Evolutionary conservation across 1,140 invertebrate genomes (phyloP), one percentile per base, ranked within the genome.

Genomic region (Eubasilissa regina): DNA sequence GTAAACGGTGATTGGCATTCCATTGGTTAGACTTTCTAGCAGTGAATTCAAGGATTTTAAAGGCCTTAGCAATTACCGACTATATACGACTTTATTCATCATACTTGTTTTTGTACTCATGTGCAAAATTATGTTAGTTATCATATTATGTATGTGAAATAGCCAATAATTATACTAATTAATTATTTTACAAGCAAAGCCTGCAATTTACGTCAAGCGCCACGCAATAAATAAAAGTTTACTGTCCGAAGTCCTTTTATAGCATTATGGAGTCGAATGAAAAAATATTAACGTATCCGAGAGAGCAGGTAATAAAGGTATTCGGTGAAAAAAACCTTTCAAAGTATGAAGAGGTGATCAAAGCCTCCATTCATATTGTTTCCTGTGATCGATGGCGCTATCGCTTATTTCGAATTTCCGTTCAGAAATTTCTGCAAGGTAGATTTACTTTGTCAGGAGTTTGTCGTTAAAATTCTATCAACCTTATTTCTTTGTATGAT

Each of bases 371-470:
- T 56, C 25, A 3, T 43, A 56, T 74, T 74, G 70, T 74, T 74
- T 74, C 51, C 51, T 19, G 53, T 74, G 70, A 74, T 74, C 51
- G 25, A 74, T 74, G 51, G 44, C 9, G 48, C 48, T 45, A 70
- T 70, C 70, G 70, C 25, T 73, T 74, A 74, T 74, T 74, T 74
- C 19, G 70, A 74, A 74, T 74, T 43, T 74, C 53, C 70, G 70
- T 43, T 74, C 53, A 51, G 70, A 43, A 15, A 48, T 48, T 70
- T 25, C 15, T 21, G 19, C 66, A 70, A 17, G 25, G 66, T 48
- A 70, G 17, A 70, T 70, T 70, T 70, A 66, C 45, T 21, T 51
- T 48, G 66, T 48, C 45, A 25, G 66, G 25, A 51, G 0, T 12
- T 25, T 25, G 60, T 64, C 60, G 19, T 64, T 64, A 21, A 64